A percentile compares a stretch with the other conserved stretches of the same genome.
Evolutionary conservation across 1,140 invertebrate species (phyloP).

Genomic region (Yoshiicerus persimilis): DNA sequence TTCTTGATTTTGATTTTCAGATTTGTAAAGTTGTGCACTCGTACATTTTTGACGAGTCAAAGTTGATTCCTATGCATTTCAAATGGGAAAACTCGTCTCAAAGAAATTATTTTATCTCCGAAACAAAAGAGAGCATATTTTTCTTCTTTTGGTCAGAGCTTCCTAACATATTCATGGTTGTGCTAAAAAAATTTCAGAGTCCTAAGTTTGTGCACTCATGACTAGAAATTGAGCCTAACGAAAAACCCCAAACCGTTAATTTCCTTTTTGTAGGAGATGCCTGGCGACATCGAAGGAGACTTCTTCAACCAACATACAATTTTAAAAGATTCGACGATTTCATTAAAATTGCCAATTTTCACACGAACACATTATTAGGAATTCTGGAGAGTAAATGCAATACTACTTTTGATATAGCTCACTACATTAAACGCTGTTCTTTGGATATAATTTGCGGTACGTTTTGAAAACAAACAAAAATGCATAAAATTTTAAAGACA

Average conservation of each 20-base stretch:
- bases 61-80: no score
- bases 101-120: no score
- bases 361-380: slow-evolving; percentile 66
- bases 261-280: slow-evolving; percentile 61
- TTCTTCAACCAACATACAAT: slow-evolving; percentile 86
- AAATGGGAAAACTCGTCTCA: no score
- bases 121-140: no score
- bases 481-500: not conserved
- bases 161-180: no score
- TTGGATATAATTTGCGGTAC: slow-evolving; percentile 83
- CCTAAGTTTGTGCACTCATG: no score
- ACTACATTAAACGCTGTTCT: slow-evolving; percentile 73
- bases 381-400: slow-evolving; percentile 63
- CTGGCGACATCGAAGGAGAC: slow-evolving; percentile 75
- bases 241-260: not conserved
- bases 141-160: no score
- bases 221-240: no score
- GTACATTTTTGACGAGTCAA: no score
- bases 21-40: no score
- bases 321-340: slow-evolving; percentile 85
- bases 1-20: no score
- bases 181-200: no score
- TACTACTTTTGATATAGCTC: slow-evolving; percentile 69
- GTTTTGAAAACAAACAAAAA: slow-evolving; percentile 45
- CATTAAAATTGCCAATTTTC: slow-evolving; percentile 75